Base-by-base conservation (phyloP, 2,888 invertebrate species). In the Osmoderma eremita region DNA sequence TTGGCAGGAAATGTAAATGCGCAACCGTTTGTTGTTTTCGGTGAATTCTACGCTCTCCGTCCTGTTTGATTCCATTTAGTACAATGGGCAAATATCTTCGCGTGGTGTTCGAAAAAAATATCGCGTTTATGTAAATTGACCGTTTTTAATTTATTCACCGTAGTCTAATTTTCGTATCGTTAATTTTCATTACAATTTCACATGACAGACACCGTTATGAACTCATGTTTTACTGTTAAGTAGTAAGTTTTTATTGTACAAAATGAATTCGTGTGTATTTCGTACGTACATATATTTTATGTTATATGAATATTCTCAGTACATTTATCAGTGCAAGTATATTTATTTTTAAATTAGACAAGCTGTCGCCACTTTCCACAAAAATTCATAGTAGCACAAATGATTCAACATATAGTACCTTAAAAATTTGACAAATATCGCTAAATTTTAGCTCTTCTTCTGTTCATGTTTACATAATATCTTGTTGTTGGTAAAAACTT, bases 1-100 rank as follows among this genome's bases (percentile, higher is more conserved):
- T 61, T 61, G 45, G 24, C 45, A 30, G 58, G 45, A 61, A 61
- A 61, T 61, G 58, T 61, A 61, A 61, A 61, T 61, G 58, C 58
- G 45, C 58, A 45, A 36, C 30, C 58, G 30, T 45, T 61, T 45
- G 30, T 10, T 45, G 58, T 61, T 45, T 61, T 48, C 45, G 30
- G 58, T 17, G 12, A 30, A 36, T 24, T 42, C 58, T 30, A 30
- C 45, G 45, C 58, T 61, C 12, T 36, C 17, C 15, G 45, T 20
- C 56, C 45, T 45, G 45, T 42, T 61, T 45, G 58, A 45, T 61
- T 61, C 45, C 45, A 48, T 30, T 45, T 61, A 61, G 45, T 45
- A 30, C 15, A 30, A 24, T 10, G 30, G 45, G 45, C 45, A 56
- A 56, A 56, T 24, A 56, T 56, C 48, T 48, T 20, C 58, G 17